Base-by-base conservation (phyloP, 2,888 invertebrate species). In the Ophioninae sp. region DNA sequence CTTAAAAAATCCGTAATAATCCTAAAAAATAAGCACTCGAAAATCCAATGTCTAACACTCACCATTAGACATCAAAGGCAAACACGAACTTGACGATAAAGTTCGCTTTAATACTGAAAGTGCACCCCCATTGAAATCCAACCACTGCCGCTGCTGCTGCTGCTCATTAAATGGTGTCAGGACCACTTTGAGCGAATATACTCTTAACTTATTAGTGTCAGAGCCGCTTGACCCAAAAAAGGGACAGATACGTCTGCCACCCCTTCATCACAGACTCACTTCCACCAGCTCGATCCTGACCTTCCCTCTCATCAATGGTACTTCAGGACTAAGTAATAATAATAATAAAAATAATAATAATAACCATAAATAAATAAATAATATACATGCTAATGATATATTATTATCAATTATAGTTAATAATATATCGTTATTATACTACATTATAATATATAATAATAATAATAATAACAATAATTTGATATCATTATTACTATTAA, bases 171-270 rank as follows among this genome's bases (percentile, higher is more conserved):
- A 83, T 85, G 85, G 84, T 85, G 85, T 85, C 85, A 85, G 83
- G 84, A 85, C 83, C 84, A 87, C 87, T 88, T 85, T 86, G 84
- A 83, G 85, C 83, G 86, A 85, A 73, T 44, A 44, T 13, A 44
- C 87, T 88, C 88, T 89, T 84, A 87, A 86, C 88, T 90, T 90
- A 89, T 89, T 88, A 90, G 89, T 85, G 86, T 87, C 87, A 82
- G 84, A 87, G 87, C 83, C 85, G 85, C 89, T 90, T 89, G 89
- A 90, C 90, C 89, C 86, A 65, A 88, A 87, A 89, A 89, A 88
- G 75, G 10, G 41, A 21, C 50, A 69, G 13, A 44, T 44, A 44
- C 44, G 44, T 13, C 44, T 44, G 13, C 78, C 37, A 75, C 65
- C 76, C 61, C 57, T 76, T 30, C 59, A 39, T 61, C 79, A 41